Evolutionary conservation across 2,113 vertebrate genomes (phyloP), one percentile per base, ranked within the genome.

Genomic region (Mobula hypostoma): DNA sequence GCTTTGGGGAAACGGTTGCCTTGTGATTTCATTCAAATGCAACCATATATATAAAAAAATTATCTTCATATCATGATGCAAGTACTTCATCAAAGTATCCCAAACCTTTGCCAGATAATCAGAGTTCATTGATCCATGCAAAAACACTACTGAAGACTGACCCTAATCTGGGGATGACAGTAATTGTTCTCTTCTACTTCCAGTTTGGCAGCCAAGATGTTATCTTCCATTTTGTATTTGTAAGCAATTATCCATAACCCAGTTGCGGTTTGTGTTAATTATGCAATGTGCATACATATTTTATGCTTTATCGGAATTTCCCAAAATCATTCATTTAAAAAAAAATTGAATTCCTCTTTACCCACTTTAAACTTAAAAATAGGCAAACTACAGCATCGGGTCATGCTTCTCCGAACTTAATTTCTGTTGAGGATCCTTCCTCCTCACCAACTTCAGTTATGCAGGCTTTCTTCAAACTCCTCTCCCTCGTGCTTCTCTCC

Each of bases 41-140:
- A 88, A 63, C 58, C 83, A 15, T n/a, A 88, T n/a, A 27, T n/a
- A 88, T 15, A 24, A 88, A 61, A 63, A 88, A 15, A 58, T 88
- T 88, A 17, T 88, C 83, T 88, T 88, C 83, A 63, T 58, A 63
- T 63, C 56, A 63, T 56, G 58, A 88, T 88, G 58, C 58, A 61
- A 58, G 58, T 63, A 88, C 83, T 88, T 87, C 61, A 87, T 87
- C 83, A 88, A 63, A 63, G 56, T 24, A 7, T 88, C 83, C 58
- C 83, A n/a, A 72, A 92, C 40, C 32, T 72, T 48, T 92, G 90
- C 66, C 90, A 92, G 90, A 92, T 63, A 24, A 92, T 92, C 90
- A 48, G 68, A 40, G 68, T 92, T 72, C 29, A 92, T 17, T 72
- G 66, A 92, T 36, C 63, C 68, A 24, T 92, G 36, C 36, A 92